Evolutionary conservation across 2,888 invertebrate genomes (phyloP), one percentile per base, ranked within the genome.

Genomic region (Parnassius smintheus): DNA sequence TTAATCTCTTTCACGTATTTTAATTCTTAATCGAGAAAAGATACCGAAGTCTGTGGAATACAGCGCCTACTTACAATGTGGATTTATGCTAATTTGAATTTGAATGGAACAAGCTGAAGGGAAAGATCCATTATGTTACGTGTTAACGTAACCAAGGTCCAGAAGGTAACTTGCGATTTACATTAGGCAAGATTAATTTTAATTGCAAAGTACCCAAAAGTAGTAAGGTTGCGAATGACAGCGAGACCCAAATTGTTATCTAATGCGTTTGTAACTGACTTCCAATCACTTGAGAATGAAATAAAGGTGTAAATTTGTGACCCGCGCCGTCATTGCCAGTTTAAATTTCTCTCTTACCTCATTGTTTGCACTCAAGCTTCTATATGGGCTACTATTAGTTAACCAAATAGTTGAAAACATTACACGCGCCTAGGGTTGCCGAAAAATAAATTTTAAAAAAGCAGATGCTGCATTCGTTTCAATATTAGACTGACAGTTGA

Each of bases 271-370:
- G 8, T 42, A 12, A 41, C 44, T 25, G 18, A 50, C 45, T 12
- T 61, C 44, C 50, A 58, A 45, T 50, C 51, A 45, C 18, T 50
- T 44, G 50, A 45, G 54, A 67, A 68, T 69, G 66, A 68, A 35
- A 66, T 68, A 65, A 70, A 81, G 79, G 79, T 81, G 81, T 72
- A 73, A 81, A 81, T 76, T 62, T 80, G 72, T 76, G 70, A 61
- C 62, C 69, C 59, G 64, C 54, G 62, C 35, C 62, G 62, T 67
- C 70, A 64, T 52, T 64, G 56, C 66, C 48, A 64, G 65, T 57
- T 61, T 49, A 65, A 73, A 69, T 75, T 76, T 78, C 75, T 70
- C 76, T 72, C 62, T 77, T 76, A 73, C 76, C 71, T 72, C 75
- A 77, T 71, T 75, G 73, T 77, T 75, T 72, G 69, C 64, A 68